phyloP scores from a whole-genome alignment of 2,797 vertebrate species.

The Okamejei kenojei region DNA sequence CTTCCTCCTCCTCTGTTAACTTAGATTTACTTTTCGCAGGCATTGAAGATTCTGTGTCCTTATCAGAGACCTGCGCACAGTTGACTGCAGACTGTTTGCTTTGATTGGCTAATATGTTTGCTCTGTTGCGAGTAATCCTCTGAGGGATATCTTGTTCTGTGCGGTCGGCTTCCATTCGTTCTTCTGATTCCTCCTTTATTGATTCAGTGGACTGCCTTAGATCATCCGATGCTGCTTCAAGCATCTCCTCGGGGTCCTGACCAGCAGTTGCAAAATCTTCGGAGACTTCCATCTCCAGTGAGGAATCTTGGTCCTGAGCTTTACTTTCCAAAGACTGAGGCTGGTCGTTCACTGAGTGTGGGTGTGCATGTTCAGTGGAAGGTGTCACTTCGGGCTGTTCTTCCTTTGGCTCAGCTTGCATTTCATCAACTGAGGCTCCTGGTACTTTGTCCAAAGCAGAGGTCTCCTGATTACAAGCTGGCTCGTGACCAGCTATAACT shows the following conservation, averaged over 20 bases:
- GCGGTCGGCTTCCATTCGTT: conserved; percentile 45
- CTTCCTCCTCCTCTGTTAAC: conserved; percentile 78
- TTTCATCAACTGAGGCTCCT: background rate
- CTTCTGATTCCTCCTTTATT: conserved; percentile 62
- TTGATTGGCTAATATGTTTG: conserved; percentile 58
- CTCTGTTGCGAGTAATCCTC: conserved; percentile 64
- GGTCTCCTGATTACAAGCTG: background rate
- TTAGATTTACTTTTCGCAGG: conserved; percentile 68
- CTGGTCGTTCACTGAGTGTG: background rate
- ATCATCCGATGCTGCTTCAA: conserved; percentile 4
- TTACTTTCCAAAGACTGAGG: conserved; percentile 19
- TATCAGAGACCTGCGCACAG: conserved; percentile 65
- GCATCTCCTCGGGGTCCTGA: background rate
- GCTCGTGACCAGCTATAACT: background rate
- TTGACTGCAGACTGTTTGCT: conserved; percentile 62
- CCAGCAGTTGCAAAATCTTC: background rate
- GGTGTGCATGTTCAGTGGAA: background rate
- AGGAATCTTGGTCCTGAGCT: background rate
- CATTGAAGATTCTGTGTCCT: conserved; percentile 69
- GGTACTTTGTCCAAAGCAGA: background rate
- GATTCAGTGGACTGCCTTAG: conserved; percentile 18
- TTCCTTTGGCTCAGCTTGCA: conserved; percentile 6
- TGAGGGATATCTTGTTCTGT: conserved; percentile 51
- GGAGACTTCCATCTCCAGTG: conserved; percentile 21
- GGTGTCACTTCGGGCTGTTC: background rate